Evolutionary conservation across 2,797 vertebrate genomes (phyloP).

Genomic region (Galago senegalensis): DNA sequence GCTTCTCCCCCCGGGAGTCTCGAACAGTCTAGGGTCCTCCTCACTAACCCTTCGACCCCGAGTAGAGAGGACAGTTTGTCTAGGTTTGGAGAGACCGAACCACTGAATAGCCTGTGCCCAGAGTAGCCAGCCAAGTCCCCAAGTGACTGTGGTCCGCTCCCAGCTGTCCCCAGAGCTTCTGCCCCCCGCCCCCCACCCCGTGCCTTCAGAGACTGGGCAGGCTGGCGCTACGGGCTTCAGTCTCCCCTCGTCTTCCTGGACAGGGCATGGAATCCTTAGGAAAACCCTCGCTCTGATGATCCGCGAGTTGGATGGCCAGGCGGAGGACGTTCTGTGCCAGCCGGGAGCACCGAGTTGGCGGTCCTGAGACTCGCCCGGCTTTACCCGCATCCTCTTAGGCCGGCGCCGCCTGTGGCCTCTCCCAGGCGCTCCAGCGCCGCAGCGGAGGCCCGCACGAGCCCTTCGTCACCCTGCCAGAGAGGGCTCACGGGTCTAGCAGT

Average conservation of each 20-base stretch:
- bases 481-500: neutral
- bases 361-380: neutral
- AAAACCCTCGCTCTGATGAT: neutral
- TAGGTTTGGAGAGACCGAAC: conserved; percentile 25
- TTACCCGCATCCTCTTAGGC: neutral
- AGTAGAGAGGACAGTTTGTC: neutral
- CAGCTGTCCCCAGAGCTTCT: neutral
- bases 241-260: neutral
- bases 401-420: neutral
- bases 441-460: fast-evolving
- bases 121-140: neutral
- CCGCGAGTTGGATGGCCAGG: neutral
- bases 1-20: neutral
- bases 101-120: neutral
- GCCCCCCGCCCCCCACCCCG: too few relatives aligned
- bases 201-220: neutral
- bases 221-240: neutral
- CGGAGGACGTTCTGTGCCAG: neutral
- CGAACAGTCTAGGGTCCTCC: neutral
- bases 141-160: neutral
- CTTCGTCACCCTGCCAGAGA: too few relatives aligned
- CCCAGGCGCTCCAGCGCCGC: neutral
- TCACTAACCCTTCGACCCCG: neutral
- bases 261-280: neutral
- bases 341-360: fast-evolving